Evolutionary conservation across 2,113 vertebrate species (phyloP), one percentile per base, ranked within the genome.

Genomic region (Chionis minor): DNA sequence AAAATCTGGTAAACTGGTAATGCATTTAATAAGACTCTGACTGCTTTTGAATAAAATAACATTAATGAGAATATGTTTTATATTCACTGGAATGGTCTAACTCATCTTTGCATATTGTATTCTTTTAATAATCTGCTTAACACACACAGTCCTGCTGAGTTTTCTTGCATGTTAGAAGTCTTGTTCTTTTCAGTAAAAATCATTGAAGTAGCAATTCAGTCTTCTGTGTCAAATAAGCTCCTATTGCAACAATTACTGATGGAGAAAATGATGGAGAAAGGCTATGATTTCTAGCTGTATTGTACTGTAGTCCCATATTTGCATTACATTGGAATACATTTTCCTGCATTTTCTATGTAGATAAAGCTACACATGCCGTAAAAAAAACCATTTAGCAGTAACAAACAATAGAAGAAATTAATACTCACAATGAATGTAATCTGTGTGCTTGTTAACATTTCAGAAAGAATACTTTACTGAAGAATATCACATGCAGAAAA

Each of bases 401-500:
- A 63, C 35, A 88, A 93, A 90, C 32, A 90, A 23, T 18, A 89
- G 54, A 73, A 80, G 12, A 85, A 85, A 81, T 63, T 28, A 92
- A 47, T 85, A 26, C 19, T 55, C 79, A 59, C 6, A 91, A 72
- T 78, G 10, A 66, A 58, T 56, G 9, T 27, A 74, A 86, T 40
- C 35, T 79, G 15, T 79, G 52, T 44, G 67, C 51, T 93, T 94
- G 42, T 61, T 72, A 90, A 62, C 14, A 32, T 92, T 95, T 86
- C 61, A 87, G 87, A 80, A 81, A 74, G 30, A 84, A 66, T 75
- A 40, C 49, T 71, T 96, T 90, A 11, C 71, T 51, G 51, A 65
- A 74, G 66, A 96, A 92, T 65, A 78, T 77, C 65, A 69, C 30
- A 33, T 92, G 56, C 51, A 86, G 92, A 88, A 92, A 88, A 94